Conservation (phyloP, 2,113 vertebrate species). For the Sinocyclocheilus grahami region DNA sequence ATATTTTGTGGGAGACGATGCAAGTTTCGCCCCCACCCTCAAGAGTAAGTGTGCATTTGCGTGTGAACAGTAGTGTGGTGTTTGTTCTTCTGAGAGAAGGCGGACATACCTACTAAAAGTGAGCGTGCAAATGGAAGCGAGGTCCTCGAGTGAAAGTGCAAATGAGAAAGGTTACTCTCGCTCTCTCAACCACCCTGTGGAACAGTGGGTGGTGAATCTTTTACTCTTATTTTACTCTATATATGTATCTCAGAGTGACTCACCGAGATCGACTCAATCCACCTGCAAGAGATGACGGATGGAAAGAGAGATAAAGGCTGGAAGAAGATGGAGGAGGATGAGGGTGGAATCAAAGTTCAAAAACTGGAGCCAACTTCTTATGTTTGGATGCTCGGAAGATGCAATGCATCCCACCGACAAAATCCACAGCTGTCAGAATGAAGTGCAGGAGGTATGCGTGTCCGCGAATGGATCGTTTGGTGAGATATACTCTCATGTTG, state of each 20-base stretch:
- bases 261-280: constrained; percentile 54
- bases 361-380: constrained; percentile 48
- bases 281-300: constrained; percentile 54
- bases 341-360: constrained; percentile 56
- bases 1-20: neutral
- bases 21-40: neutral
- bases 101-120: neutral
- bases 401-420: constrained; percentile 21
- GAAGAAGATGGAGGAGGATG: neutral
- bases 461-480: constrained; percentile 16
- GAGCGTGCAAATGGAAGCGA: constrained; percentile 20
- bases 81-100: neutral
- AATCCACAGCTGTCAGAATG: constrained; percentile 44
- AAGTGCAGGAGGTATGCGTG: constrained; percentile 26
- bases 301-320: constrained; percentile 22
- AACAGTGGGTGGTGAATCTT: constrained; percentile 33
- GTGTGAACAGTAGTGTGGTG: too few species aligned
- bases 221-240: constrained; percentile 23
- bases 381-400: constrained; percentile 45
- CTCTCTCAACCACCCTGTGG: neutral
- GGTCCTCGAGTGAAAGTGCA: constrained; percentile 10
- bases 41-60: neutral
- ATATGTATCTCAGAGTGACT: constrained; percentile 47
- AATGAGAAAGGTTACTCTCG: constrained; percentile 42
- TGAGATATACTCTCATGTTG: constrained; percentile 27